Evolutionary conservation across 1,140 invertebrate species (phyloP).

Genomic region (Apis laboriosa): DNA sequence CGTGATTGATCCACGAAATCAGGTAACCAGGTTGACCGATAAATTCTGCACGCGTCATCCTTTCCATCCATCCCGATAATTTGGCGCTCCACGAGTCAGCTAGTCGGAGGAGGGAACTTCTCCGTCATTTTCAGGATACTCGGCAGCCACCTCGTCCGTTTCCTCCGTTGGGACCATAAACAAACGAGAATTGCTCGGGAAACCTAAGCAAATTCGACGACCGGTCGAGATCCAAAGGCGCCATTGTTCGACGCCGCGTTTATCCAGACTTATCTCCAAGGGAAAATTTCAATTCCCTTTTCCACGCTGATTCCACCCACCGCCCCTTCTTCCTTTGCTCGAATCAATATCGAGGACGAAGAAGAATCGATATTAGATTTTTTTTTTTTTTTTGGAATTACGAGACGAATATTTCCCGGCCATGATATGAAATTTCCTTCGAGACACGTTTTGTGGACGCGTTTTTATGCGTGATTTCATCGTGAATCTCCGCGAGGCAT

Average conservation of each 20-base stretch:
- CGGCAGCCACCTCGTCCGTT: background rate
- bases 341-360: background rate
- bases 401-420: background rate
- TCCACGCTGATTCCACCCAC: background rate
- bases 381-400: background rate
- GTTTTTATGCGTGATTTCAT: background rate
- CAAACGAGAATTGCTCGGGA: background rate
- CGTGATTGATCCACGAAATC: slow-evolving; percentile 14
- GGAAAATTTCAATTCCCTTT: slow-evolving; percentile 11
- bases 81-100: slow-evolving; percentile 31
- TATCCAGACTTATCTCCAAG: background rate
- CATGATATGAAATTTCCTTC: slow-evolving; percentile 5
- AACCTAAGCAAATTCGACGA: background rate
- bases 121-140: too few species aligned
- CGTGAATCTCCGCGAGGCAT: too few species aligned
- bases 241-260: background rate
- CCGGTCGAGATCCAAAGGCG: background rate
- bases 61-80: slow-evolving; percentile 9
- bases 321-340: too few species aligned
- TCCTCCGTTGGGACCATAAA: background rate
- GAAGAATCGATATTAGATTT: slow-evolving; percentile 25
- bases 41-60: slow-evolving; percentile 22
- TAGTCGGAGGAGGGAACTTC: background rate
- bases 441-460: background rate
- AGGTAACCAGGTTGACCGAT: slow-evolving; percentile 8